A percentile compares a stretch with the other conserved stretches of the same genome.
phyloP scores from a whole-genome alignment of 2,113 vertebrate species.

The Caretta caretta region DNA sequence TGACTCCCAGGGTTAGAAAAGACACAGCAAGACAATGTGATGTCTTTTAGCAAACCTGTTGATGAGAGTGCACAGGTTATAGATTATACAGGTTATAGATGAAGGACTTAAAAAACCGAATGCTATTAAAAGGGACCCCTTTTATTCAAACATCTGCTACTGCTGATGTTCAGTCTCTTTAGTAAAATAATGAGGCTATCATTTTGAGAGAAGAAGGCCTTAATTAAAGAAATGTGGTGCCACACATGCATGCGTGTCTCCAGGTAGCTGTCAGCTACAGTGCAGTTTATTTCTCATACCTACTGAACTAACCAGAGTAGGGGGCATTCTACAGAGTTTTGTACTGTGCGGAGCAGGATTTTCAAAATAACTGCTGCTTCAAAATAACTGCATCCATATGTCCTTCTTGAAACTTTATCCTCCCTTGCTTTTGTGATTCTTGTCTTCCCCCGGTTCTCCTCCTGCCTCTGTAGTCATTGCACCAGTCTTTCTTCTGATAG shows the following conservation, averaged over 20 bases:
- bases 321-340: not conserved
- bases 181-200: not conserved
- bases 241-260: not conserved
- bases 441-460: not conserved
- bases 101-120: not conserved
- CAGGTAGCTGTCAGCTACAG: fast-evolving
- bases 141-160: not conserved
- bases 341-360: not conserved
- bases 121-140: not conserved
- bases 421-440: not conserved
- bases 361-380: not conserved
- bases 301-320: not conserved
- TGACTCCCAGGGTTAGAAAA: not conserved
- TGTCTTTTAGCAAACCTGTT: not conserved
- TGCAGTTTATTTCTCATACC: not conserved
- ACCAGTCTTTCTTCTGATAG: not conserved
- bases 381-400: not conserved
- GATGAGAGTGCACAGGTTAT: not conserved
- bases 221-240: not conserved
- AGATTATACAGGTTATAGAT: not conserved
- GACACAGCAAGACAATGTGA: not conserved
- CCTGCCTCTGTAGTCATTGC: not conserved
- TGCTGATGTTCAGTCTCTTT: not conserved
- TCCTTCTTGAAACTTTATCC: not conserved
- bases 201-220: not conserved